Base-by-base conservation (phyloP, 1,140 invertebrate genomes). In the Oedothorax gibbosus region DNA sequence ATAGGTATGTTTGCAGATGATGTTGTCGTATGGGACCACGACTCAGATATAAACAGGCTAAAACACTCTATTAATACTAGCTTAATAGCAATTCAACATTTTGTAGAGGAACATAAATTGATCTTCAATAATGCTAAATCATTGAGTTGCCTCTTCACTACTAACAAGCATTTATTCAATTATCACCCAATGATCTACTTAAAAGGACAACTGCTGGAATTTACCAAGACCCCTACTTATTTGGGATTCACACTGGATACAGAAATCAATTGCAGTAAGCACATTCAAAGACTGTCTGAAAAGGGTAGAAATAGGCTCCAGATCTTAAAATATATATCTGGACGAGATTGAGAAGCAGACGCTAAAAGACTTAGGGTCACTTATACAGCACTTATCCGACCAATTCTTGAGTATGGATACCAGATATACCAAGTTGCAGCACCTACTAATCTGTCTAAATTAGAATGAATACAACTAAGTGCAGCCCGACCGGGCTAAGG, bases 361-460 rank as follows among this genome's bases (percentile, higher is more conserved):
- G n/a, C n/a, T n/a, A n/a, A n/a, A n/a, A n/a, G n/a, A n/a, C n/a
- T n/a, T n/a, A n/a, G n/a, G n/a, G n/a, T 20, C 18, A n/a, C 18
- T 9, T 20, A n/a, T n/a, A 65, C 64, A n/a, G 64, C 64, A n/a
- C 18, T 65, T n/a, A 65, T 65, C n/a, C 64, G 7, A 12, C 64
- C 64, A 65, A 20, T 65, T n/a, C 64, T 65, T 65, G 64, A 65
- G 20, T n/a, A n/a, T n/a, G n/a, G n/a, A n/a, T n/a, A n/a, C n/a
- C n/a, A n/a, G n/a, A n/a, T n/a, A n/a, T n/a, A n/a, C n/a, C 18
- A 65, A n/a, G n/a, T 65, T n/a, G 4, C 64, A n/a, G 64, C 64
- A 65, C 8, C 64, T 65, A n/a, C 9, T 9, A 65, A n/a, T 8
- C 8, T 65, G 8, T 8, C 10, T 18, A 65, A 65, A 8, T 65